Conservation (phyloP, 2,797 vertebrate species). For the Fundulus diaphanus region DNA sequence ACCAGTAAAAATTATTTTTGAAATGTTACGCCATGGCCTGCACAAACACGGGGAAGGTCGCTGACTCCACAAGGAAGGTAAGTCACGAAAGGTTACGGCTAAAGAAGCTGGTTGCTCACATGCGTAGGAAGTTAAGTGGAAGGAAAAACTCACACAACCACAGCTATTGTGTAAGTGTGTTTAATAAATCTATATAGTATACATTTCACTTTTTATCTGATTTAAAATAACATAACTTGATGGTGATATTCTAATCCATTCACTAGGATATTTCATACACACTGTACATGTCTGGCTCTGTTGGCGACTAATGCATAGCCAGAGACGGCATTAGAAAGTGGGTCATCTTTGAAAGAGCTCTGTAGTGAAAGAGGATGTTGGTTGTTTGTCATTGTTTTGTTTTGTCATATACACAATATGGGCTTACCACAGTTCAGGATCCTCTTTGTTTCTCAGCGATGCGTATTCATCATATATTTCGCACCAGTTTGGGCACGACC, state of each 20-base stretch:
- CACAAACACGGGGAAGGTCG: background rate
- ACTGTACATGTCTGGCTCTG: background rate
- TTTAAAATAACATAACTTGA: background rate
- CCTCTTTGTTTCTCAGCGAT: background rate
- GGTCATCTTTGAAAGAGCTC: background rate
- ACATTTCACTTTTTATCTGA: background rate
- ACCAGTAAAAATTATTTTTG: too few species aligned
- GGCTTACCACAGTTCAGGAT: background rate
- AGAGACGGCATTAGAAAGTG: background rate
- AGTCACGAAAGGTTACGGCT: background rate
- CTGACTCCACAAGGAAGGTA: background rate
- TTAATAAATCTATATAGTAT: background rate
- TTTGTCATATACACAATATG: background rate
- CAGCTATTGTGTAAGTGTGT: background rate
- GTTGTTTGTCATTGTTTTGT: background rate
- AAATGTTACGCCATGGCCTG: too few species aligned
- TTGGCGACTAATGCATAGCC: background rate
- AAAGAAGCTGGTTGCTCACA: background rate
- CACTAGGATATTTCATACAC: too few species aligned
- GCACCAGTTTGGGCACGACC: background rate
- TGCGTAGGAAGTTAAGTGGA: background rate
- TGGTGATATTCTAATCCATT: background rate
- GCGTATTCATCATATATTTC: background rate
- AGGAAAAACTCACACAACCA: background rate
- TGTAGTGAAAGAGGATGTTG: background rate